These are phyloP conservation scores for Telmatherina bonti DNA, from an alignment of 2,797 vertebrate species.

Conservation along the genomic window DNA sequence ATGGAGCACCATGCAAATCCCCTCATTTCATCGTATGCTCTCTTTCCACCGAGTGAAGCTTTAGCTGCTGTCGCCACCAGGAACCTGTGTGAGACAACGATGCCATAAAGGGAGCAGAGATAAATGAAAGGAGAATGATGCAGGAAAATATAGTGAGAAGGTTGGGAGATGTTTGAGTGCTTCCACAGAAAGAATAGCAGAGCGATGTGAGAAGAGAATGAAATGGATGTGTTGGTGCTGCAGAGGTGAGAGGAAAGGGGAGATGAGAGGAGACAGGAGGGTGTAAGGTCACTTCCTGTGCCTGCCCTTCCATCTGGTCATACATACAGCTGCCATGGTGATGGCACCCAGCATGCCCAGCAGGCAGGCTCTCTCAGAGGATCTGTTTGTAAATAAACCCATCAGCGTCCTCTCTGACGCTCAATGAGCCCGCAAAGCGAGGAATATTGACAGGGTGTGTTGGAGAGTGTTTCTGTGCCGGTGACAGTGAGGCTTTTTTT, in stretches of 20 bases:
- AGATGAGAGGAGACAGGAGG: constrained; percentile 57
- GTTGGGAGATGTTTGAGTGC: constrained; percentile 5
- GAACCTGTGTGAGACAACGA: constrained; percentile 30
- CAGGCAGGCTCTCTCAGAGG: constrained; percentile 39
- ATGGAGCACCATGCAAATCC: constrained; percentile 66
- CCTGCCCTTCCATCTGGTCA: constrained; percentile 64
- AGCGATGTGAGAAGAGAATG: constrained; percentile 6
- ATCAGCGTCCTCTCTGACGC: constrained; percentile 2
- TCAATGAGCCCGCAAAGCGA: background rate
- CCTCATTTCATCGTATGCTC: constrained; percentile 57
- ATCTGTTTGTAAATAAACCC: constrained; percentile 40
- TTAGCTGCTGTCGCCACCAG: constrained; percentile 50
- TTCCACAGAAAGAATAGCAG: background rate
- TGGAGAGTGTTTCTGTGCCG: background rate
- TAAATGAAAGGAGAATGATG: background rate
- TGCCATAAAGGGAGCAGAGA: constrained; percentile 13
- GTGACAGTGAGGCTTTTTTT: constrained; percentile 50
- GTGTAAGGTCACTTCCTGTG: constrained; percentile 63
- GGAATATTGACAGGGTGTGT: constrained; percentile 21
- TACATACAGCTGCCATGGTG: constrained; percentile 48
- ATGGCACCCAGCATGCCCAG: constrained; percentile 20
- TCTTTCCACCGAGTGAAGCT: constrained; percentile 41
- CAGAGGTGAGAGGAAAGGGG: constrained; percentile 34
- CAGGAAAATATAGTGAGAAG: constrained; percentile 1
- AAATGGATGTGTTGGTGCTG: constrained; percentile 26